These are phyloP conservation scores for Aldabrachelys gigantea DNA, from an alignment of 2,113 vertebrate genomes.

Conservation along the genomic window DNA sequence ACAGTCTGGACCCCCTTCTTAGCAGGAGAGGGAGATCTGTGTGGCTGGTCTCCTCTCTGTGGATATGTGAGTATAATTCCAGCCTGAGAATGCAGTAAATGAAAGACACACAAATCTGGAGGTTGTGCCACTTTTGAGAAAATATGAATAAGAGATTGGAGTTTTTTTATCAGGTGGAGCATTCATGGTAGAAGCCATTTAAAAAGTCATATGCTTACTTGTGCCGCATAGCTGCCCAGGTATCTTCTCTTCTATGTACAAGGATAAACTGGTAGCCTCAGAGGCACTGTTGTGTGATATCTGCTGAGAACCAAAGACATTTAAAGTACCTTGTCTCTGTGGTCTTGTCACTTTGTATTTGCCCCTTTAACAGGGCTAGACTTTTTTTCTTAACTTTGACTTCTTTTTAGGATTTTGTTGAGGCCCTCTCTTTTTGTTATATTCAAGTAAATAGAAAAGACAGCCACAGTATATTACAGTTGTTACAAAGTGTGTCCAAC, in stretches of 20 bases:
- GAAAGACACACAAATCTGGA: not conserved
- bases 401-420: not conserved
- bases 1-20: not conserved
- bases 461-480: not conserved
- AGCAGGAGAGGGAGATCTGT: not conserved
- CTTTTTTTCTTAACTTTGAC: not conserved
- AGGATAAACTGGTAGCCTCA: not conserved
- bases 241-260: not conserved
- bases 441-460: not conserved
- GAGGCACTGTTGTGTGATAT: not conserved
- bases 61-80: not conserved
- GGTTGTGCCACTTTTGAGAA: constrained; percentile 26
- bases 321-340: not conserved
- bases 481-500: not conserved
- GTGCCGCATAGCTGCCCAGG: not conserved
- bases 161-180: not conserved
- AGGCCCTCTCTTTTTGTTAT: not conserved
- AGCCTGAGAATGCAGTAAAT: not conserved
- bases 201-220: constrained; percentile 43
- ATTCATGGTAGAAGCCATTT: constrained; percentile 30
- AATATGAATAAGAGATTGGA: constrained; percentile 27
- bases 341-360: constrained; percentile 23
- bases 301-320: not conserved
- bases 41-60: not conserved
- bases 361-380: not conserved